Evolutionary conservation across 2,888 invertebrate species (phyloP), one percentile per base, ranked within the genome.

Genomic region (Thyatira batis): DNA sequence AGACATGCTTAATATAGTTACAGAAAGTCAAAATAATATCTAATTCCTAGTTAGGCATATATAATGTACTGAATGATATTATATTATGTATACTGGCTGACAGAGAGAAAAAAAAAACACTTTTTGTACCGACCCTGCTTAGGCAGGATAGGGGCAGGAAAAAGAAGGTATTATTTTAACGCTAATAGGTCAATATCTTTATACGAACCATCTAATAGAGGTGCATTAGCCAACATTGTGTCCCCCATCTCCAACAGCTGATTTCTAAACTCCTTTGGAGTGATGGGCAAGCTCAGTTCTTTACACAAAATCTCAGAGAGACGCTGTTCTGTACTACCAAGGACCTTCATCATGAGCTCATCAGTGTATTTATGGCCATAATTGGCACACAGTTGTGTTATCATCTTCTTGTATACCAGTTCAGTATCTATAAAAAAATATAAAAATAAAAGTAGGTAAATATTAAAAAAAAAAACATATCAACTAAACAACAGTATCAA

Each of bases 321-420:
- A 28, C 95, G 94, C 67, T 91, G 92, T 75, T 96, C 96, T 1
- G 95, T 94, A 27, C 95, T 95, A 6, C 97, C 97, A 69, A 97
- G 93, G 11, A 96, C 91, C 82, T 94, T 95, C 84, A 95, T 93
- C 83, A 97, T 96, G 58, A 97, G 87, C 60, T 97, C 96, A 76
- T 94, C 94, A 0, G 97, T 96, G 85, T 97, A 98, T 39, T 89
- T 80, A 73, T 96, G 96, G 3, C 95, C 96, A 84, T 95, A 97
- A 61, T 93, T 92, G 33, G 93, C 93, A 65, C 95, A 95, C 63
- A 97, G 93, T 69, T 93, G 92, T 58, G 93, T 93, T 70, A 95
- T 95, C 74, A 95, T 95, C 73, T 93, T 93, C 70, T 95, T 95
- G 84, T 98, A 98, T 44, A 96, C 92, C 54, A 89, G 91, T 86